These are phyloP conservation scores for Scolopax mira DNA, from an alignment of 2,113 vertebrate species.

Conservation along the genomic window DNA sequence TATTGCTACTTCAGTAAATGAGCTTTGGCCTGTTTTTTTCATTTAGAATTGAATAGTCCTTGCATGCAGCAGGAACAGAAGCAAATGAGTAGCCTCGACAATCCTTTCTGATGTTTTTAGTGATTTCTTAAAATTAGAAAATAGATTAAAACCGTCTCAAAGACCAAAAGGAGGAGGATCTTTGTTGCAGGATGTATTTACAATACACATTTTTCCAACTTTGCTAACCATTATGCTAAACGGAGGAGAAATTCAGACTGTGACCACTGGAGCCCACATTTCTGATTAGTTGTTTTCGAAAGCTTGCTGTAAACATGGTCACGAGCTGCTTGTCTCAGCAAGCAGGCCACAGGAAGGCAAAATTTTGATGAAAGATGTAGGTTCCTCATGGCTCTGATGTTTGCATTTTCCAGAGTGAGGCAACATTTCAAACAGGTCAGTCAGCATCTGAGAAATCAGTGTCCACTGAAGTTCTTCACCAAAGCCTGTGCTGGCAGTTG, in stretches of 20 bases:
- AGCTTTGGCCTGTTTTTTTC: not conserved
- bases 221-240: not conserved
- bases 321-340: constrained; percentile 8
- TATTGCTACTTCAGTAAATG: not conserved
- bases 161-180: not conserved
- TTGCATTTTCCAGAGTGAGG: not conserved
- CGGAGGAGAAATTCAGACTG: not conserved
- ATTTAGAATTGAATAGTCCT: not conserved
- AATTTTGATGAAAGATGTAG: not conserved
- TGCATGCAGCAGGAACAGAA: not conserved
- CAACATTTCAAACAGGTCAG: not conserved
- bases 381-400: not conserved
- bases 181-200: not conserved
- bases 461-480: not conserved
- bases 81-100: not conserved
- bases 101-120: not conserved
- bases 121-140: not conserved
- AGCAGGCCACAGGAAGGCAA: not conserved
- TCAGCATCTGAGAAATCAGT: not conserved
- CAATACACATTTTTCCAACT: fast-evolving
- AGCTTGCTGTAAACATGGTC: not conserved
- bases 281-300: not conserved
- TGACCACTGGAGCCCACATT: not conserved
- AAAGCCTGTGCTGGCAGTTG: not conserved
- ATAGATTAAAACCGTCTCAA: not conserved